Evolutionary conservation across 1,140 invertebrate genomes (phyloP), one percentile per base, ranked within the genome.

Genomic region (Pogonognathellus flavescens): DNA sequence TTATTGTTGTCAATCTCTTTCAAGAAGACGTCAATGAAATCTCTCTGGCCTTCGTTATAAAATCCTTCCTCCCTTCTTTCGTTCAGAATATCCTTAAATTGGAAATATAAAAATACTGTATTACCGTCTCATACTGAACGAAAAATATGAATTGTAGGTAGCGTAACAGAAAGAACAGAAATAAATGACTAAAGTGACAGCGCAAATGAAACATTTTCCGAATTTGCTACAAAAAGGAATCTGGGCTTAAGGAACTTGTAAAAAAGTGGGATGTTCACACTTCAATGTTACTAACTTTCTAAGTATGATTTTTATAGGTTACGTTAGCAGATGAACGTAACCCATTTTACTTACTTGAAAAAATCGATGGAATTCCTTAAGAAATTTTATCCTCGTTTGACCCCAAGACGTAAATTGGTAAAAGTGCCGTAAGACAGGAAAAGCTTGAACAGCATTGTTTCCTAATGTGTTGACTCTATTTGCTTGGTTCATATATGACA

Each of bases 11-110:
- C 83, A 62, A 87, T 87, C 62, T 87, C 84, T 20, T 60, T 25
- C 3, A 87, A 16, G 81, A 85, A 87, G 22, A 72, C 41, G 52
- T 87, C 86, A 5, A 87, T 82, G 18, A 84, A 86, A 57, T 84
- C 82, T n/a, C 22, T 14, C 82, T 66, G 86, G 0, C 82, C 76
- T 13, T 59, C 20, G 31, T 50, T 55, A 31, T 84, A 86, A 1
- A 22, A 14, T 1, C 80, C 66, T 22, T 13, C 0, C 0, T n/a
- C 18, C 16, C 50, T 76, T 13, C 80, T 59, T 22, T 86, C 83
- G 18, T 66, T 6, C 10, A 86, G 18, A 11, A 81, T 70, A n/a
- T 55, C 60, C 83, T 86, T 14, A 6, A 80, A 13, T 14, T n/a
- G 2, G 20, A 9, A 22, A 22, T 20, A 25, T 57, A 57, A 9